phyloP scores from a whole-genome alignment of 1,140 invertebrate genomes.

The Drosophila takahashii region DNA sequence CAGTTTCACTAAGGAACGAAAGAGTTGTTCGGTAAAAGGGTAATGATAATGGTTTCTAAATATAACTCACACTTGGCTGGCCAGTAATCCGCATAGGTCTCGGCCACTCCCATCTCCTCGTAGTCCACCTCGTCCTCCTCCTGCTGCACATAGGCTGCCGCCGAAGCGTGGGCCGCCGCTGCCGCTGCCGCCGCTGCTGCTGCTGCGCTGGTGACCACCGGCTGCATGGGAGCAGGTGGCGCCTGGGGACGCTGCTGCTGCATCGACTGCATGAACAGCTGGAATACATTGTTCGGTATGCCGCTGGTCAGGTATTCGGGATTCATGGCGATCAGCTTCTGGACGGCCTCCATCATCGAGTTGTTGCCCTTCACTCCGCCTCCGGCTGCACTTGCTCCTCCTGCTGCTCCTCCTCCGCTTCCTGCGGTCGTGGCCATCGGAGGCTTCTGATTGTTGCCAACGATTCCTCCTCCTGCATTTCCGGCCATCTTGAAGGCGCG shows the following conservation, averaged over 20 bases:
- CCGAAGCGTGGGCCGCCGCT: constrained; percentile 30
- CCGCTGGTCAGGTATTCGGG: constrained; percentile 82
- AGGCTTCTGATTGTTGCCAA: constrained; percentile 1
- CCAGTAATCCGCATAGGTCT: constrained; percentile 99
- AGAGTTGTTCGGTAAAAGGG: too few relatives aligned
- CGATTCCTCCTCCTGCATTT: neutral
- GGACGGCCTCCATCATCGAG: constrained; percentile 81
- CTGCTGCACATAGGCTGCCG: constrained; percentile 74
- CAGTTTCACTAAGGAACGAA: constrained; percentile 90
- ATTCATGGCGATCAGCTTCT: constrained; percentile 76
- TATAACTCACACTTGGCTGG: constrained; percentile 93
- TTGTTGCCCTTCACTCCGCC: constrained; percentile 67
- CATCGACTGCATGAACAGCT: constrained; percentile 84
- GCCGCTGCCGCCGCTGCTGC: constrained; percentile 23
- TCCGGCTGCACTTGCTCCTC: constrained; percentile 19
- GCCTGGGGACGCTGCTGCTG: constrained; percentile 6
- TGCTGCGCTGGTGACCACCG: constrained; percentile 21
- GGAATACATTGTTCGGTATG: constrained; percentile 83
- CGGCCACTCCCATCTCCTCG: constrained; percentile 98
- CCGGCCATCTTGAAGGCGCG: constrained; percentile 37
- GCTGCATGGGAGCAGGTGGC: neutral
- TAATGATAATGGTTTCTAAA: too few relatives aligned
- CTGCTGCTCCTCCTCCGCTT: neutral
- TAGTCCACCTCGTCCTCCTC: constrained; percentile 96
- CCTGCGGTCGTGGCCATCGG: constrained; percentile 6